Conservation (phyloP, 1,140 invertebrate genomes). For the Lucilia cuprina region DNA sequence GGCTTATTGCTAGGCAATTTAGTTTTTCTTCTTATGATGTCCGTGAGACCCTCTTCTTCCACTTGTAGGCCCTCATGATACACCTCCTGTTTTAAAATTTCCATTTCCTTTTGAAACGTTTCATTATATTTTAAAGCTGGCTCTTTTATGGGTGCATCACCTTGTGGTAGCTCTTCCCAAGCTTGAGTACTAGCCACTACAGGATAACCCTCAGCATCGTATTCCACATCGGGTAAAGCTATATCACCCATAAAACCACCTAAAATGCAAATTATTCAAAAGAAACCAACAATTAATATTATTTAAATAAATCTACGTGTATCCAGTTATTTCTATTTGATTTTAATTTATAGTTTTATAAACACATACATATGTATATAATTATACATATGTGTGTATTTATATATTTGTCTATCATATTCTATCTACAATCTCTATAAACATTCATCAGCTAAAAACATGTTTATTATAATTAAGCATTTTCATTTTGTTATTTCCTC, state of each 20-base stretch:
- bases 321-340: too few relatives aligned
- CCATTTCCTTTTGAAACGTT: slow-evolving; percentile 74
- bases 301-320: too few relatives aligned
- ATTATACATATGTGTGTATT: too few relatives aligned
- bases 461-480: neutral
- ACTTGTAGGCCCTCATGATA: slow-evolving; percentile 80
- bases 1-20: slow-evolving; percentile 66
- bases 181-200: slow-evolving; percentile 51
- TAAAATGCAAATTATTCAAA: slow-evolving; percentile 55
- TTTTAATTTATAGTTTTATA: too few relatives aligned
- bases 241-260: slow-evolving; percentile 83
- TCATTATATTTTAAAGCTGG: slow-evolving; percentile 67
- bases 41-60: slow-evolving; percentile 80
- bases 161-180: slow-evolving; percentile 39
- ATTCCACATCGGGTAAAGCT: slow-evolving; percentile 71
- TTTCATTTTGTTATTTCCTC: neutral
- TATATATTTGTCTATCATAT: too few relatives aligned
- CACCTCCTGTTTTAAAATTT: slow-evolving; percentile 80
- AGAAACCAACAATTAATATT: too few relatives aligned
- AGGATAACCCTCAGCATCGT: slow-evolving; percentile 42
- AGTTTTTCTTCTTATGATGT: slow-evolving; percentile 72
- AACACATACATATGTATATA: too few relatives aligned
- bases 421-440: neutral
- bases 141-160: slow-evolving; percentile 46
- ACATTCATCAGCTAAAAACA: neutral